These are phyloP conservation scores for Siphlonurus alternatus DNA, from an alignment of 2,888 invertebrate species.

Conservation along the genomic window DNA sequence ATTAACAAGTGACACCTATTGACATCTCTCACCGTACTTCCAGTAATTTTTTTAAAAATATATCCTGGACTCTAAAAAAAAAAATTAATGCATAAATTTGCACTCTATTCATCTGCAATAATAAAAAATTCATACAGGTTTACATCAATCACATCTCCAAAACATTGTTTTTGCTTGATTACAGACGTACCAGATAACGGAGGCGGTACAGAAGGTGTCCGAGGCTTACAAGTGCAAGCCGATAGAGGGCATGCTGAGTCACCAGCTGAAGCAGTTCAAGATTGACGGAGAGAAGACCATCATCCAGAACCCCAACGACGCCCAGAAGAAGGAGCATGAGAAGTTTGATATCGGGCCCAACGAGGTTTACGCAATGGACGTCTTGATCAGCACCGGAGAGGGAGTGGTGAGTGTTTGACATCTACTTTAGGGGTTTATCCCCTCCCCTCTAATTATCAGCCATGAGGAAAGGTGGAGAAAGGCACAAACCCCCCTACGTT, in stretches of 20 bases:
- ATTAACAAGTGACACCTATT: too few species aligned
- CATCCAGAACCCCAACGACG: slow-evolving; percentile 93
- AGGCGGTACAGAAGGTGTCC: slow-evolving; percentile 82
- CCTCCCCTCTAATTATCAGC: background rate
- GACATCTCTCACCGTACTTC: too few species aligned
- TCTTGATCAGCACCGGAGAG: slow-evolving; percentile 91
- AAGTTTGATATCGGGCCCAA: slow-evolving; percentile 89
- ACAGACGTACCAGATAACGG: slow-evolving; percentile 79
- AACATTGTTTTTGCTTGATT: too few species aligned
- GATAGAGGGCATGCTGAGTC: slow-evolving; percentile 89
- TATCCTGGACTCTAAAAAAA: background rate
- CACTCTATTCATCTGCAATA: background rate
- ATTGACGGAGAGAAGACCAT: slow-evolving; percentile 97
- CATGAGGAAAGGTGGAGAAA: background rate
- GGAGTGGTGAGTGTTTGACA: slow-evolving; percentile 50
- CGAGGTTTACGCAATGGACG: slow-evolving; percentile 97
- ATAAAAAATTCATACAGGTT: too few species aligned
- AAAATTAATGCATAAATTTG: background rate
- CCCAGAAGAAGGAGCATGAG: slow-evolving; percentile 93
- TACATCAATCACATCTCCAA: too few species aligned
- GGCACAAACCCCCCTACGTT: background rate
- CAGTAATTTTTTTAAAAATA: background rate
- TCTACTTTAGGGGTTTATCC: background rate
- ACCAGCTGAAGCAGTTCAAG: slow-evolving; percentile 88
- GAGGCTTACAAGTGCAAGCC: slow-evolving; percentile 93